phyloP scores from a whole-genome alignment of 1,140 invertebrate genomes.

The Drosophila athabasca region DNA sequence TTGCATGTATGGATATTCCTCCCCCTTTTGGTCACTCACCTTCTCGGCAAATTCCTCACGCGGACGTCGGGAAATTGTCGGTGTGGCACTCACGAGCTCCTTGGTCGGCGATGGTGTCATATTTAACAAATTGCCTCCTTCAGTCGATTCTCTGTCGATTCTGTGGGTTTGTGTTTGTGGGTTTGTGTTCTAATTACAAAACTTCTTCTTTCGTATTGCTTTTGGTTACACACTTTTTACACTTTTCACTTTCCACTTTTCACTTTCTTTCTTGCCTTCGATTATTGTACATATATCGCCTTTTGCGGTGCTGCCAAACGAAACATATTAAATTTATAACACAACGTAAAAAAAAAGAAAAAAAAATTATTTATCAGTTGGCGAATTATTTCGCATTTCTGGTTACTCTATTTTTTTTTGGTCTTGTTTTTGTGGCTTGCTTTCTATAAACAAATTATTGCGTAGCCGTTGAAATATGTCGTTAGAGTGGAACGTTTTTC shows the following conservation, averaged over 20 bases:
- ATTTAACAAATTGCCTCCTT: constrained; percentile 33
- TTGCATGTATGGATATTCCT: too few relatives aligned
- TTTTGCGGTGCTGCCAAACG: constrained; percentile 46
- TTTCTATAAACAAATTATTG: constrained; percentile 67
- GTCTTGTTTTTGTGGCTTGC: constrained; percentile 7
- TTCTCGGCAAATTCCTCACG: constrained; percentile 80
- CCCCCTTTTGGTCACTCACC: constrained; percentile 48
- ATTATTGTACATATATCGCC: constrained; percentile 11
- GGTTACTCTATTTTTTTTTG: constrained; percentile 2
- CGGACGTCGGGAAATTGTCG: constrained; percentile 76
- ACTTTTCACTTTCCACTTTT: constrained; percentile 10
- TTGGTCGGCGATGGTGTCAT: constrained; percentile 81
- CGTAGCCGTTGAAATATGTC: constrained; percentile 66
- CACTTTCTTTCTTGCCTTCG: constrained; percentile 7
- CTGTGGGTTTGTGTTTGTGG: constrained; percentile 23
- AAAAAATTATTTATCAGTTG: constrained; percentile 53
- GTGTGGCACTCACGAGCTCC: constrained; percentile 68
- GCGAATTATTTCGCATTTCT: constrained; percentile 9
- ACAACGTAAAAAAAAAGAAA: not conserved
- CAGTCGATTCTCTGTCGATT: constrained; percentile 2
- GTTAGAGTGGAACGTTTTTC: constrained; percentile 36
- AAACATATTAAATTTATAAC: constrained; percentile 30
- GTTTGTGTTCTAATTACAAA: constrained; percentile 28
- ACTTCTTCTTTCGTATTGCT: constrained; percentile 55
- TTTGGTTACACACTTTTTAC: constrained; percentile 53